Evolutionary conservation across 2,797 vertebrate species (phyloP).

Genomic region (Lophius americanus): DNA sequence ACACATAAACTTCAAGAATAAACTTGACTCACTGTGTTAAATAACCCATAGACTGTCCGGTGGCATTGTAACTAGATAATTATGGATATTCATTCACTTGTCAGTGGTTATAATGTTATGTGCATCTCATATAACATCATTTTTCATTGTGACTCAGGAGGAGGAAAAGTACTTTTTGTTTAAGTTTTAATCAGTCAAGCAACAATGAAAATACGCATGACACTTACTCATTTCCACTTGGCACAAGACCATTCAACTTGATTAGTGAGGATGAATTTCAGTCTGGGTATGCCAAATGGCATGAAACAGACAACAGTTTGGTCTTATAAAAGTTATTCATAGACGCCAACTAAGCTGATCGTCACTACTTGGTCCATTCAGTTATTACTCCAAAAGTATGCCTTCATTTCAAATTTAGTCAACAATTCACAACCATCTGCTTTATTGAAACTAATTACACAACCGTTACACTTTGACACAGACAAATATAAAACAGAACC

Average conservation of each 20-base stretch:
- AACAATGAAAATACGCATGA: conserved; percentile 31
- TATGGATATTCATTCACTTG: too few relatives aligned
- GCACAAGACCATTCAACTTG: conserved; percentile 17
- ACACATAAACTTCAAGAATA: too few relatives aligned
- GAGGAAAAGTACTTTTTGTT: conserved; percentile 21
- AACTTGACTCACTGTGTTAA: too few relatives aligned
- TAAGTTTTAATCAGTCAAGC: conserved; percentile 33
- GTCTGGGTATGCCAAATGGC: conserved; percentile 1
- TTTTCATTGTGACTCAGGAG: conserved; percentile 2
- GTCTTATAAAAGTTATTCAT: conserved; percentile 31
- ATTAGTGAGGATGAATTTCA: background rate
- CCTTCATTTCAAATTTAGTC: conserved; percentile 33
- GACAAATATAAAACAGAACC: conserved; percentile 56
- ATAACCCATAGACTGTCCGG: too few relatives aligned
- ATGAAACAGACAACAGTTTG: conserved; percentile 11
- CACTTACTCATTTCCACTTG: conserved; percentile 33
- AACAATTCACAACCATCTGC: conserved; percentile 47
- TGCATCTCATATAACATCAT: background rate
- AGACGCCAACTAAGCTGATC: conserved; percentile 22
- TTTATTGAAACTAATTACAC: conserved; percentile 60
- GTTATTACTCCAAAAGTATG: conserved; percentile 24
- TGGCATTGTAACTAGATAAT: too few relatives aligned
- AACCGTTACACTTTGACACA: conserved; percentile 56
- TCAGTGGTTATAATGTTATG: background rate
- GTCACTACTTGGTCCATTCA: conserved; percentile 34